Evolutionary conservation across 2,888 invertebrate species (phyloP).

Genomic region (Noctua janthina): DNA sequence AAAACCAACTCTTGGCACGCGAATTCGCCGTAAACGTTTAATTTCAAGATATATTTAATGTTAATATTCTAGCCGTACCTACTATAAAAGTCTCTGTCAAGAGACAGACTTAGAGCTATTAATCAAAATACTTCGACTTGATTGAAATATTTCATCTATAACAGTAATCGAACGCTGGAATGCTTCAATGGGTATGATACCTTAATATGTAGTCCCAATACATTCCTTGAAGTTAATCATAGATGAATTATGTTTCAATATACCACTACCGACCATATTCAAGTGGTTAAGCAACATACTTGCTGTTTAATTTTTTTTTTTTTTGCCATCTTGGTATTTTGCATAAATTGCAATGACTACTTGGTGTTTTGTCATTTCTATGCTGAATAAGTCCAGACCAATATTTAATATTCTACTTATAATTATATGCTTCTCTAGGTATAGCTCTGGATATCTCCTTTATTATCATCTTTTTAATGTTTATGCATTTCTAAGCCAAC

Average conservation of each 20-base stretch:
- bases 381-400: not conserved
- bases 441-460: not conserved
- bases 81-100: slow-evolving; percentile 37
- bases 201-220: slow-evolving; percentile 21
- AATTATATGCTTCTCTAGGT: not conserved
- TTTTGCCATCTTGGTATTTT: not conserved
- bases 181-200: slow-evolving; percentile 36
- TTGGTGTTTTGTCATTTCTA: not conserved
- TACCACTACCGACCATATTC: slow-evolving; percentile 7
- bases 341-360: not conserved
- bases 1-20: slow-evolving; percentile 37
- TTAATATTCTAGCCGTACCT: slow-evolving; percentile 11
- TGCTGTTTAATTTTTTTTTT: not conserved
- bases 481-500: not conserved
- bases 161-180: slow-evolving; percentile 33
- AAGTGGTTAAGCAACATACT: not conserved
- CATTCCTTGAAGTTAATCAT: slow-evolving; percentile 20
- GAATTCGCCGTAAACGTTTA: slow-evolving; percentile 42
- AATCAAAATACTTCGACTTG: slow-evolving; percentile 52
- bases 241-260: slow-evolving; percentile 17
- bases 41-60: slow-evolving; percentile 40
- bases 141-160: slow-evolving; percentile 60
- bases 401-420: too few species aligned
- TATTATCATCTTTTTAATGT: not conserved
- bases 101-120: slow-evolving; percentile 41